phyloP scores from a whole-genome alignment of 2,797 vertebrate genomes.

The Mallotus villosus region DNA sequence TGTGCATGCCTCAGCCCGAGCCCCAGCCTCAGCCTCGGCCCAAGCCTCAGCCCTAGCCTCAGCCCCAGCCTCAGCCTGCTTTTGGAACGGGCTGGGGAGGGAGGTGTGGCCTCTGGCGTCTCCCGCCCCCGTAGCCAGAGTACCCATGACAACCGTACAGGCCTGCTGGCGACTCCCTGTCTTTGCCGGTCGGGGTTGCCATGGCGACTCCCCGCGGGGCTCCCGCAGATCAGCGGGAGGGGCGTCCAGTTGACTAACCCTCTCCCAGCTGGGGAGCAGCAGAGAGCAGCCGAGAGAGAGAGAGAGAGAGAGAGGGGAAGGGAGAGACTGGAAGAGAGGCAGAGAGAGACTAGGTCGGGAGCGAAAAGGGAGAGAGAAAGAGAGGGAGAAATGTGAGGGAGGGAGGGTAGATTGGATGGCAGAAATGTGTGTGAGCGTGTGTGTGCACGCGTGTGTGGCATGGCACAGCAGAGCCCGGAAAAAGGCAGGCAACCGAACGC shows the following conservation, averaged over 20 bases:
- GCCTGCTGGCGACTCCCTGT: conserved; percentile 80
- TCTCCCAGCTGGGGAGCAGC: conserved; percentile 72
- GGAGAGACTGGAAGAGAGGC: neutral
- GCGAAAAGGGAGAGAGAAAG: conserved; percentile 15
- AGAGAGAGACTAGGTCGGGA: conserved; percentile 28
- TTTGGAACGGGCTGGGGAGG: conserved; percentile 56
- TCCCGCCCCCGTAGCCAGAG: conserved; percentile 66
- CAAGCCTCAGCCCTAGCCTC: conserved; percentile 30
- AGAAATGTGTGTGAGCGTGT: conserved; percentile 32
- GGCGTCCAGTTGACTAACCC: conserved; percentile 81
- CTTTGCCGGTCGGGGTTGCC: conserved; percentile 78
- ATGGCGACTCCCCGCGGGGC: conserved; percentile 80
- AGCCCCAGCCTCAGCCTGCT: conserved; percentile 39
- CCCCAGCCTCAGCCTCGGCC: conserved; percentile 21
- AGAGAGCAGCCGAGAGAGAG: conserved; percentile 62
- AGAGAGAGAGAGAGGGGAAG: conserved; percentile 44
- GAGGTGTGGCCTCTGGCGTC: conserved; percentile 72
- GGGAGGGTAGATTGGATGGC: conserved; percentile 30
- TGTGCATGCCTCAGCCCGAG: conserved; percentile 28
- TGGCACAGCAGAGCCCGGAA: conserved; percentile 58
- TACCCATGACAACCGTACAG: conserved; percentile 79
- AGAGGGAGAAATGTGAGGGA: conserved; percentile 10
- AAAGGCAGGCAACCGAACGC: conserved; percentile 25
- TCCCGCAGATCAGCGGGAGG: conserved; percentile 77
- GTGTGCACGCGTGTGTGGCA: conserved; percentile 56